Conservation (phyloP, 2,888 invertebrate genomes). For the Sinohyriopsis cumingii region DNA sequence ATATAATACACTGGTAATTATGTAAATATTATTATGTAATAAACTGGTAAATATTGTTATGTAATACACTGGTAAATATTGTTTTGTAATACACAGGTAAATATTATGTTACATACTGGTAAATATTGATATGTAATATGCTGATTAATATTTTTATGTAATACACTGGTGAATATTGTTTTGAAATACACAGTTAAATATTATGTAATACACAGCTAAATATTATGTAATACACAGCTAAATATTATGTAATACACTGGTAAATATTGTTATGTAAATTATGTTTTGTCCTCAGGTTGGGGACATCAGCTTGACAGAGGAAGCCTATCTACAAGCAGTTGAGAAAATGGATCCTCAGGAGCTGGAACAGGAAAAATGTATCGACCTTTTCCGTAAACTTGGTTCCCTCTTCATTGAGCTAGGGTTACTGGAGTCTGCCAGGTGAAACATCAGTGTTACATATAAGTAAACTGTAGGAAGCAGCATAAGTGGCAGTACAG, state of each 20-base stretch:
- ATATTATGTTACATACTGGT: too few species aligned
- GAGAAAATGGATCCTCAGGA: conserved; percentile 19
- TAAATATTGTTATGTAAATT: not conserved
- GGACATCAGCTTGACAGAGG: conserved; percentile 43
- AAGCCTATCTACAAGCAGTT: conserved; percentile 44
- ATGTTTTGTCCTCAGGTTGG: conserved; percentile 40
- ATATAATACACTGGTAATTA: not conserved
- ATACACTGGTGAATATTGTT: not conserved
- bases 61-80: not conserved
- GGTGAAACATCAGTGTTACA: conserved; percentile 12
- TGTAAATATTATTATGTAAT: not conserved
- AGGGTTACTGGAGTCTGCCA: conserved; percentile 50
- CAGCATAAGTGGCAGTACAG: too few species aligned
- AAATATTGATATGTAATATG: not conserved
- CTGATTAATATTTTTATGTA: not conserved
- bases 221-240: not conserved
- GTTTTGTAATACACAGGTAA: not conserved
- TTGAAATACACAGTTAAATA: too few species aligned
- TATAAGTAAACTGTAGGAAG: too few species aligned
- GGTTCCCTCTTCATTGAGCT: conserved; percentile 53
- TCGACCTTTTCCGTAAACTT: conserved; percentile 26
- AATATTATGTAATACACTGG: too few species aligned
- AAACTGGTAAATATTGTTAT: not conserved
- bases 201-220: not conserved
- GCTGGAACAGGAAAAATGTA: conserved; percentile 10